Conservation (phyloP, 2,888 invertebrate genomes). For the Dinocampus coccinellae region DNA sequence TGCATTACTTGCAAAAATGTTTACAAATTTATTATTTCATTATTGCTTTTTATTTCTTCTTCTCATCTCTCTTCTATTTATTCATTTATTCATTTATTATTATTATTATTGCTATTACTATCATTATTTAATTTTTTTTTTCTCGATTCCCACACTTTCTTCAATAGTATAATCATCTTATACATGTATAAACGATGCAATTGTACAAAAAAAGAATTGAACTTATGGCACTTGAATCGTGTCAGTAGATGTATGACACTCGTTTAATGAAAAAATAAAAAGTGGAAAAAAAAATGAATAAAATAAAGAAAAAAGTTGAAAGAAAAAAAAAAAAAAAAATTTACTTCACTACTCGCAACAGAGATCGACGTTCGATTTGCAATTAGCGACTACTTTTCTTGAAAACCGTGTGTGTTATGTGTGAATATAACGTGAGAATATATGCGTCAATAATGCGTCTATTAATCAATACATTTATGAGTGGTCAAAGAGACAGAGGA, state of each 20-base stretch:
- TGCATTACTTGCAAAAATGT: too few species aligned
- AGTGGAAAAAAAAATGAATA: too few species aligned
- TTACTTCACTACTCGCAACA: neutral
- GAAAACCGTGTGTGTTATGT: neutral
- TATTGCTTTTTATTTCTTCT: too few species aligned
- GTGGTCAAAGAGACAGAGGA: constrained; percentile 23
- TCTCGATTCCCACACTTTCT: too few species aligned
- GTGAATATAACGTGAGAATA: neutral
- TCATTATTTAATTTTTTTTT: too few species aligned
- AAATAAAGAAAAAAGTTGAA: too few species aligned
- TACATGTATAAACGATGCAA: neutral
- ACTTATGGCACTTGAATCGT: neutral
- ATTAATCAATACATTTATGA: neutral
- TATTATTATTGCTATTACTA: too few species aligned
- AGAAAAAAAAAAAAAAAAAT: neutral
- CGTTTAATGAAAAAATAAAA: neutral
- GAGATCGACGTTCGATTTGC: neutral
- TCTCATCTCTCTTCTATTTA: too few species aligned
- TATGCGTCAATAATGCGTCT: neutral
- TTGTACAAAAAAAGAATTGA: neutral
- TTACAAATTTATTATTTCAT: too few species aligned
- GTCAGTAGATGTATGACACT: neutral
- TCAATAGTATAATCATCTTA: neutral
- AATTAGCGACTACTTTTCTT: constrained; percentile 1
- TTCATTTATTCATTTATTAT: too few species aligned